These are phyloP conservation scores for Romanogobio albipinnatus DNA, from an alignment of 2,113 vertebrate species.

Conservation along the genomic window DNA sequence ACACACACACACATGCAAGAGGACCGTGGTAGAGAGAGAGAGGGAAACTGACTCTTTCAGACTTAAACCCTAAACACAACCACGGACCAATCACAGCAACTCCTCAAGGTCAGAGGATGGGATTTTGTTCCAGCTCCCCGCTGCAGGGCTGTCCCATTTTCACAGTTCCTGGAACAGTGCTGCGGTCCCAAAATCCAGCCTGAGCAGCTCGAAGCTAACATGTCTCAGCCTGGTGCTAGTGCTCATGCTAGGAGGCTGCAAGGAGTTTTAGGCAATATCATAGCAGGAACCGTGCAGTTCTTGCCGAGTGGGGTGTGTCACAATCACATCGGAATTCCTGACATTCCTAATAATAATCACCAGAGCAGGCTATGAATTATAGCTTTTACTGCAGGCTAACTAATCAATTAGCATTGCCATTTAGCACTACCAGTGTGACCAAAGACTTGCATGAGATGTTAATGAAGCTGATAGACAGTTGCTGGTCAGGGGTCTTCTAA, in stretches of 20 bases:
- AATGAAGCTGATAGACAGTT: constrained; percentile 16
- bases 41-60: not conserved
- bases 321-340: not conserved
- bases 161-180: constrained; percentile 28
- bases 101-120: constrained; percentile 67
- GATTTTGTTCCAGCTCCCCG: not conserved
- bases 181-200: constrained; percentile 7
- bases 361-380: not conserved
- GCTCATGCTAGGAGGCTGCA: not conserved
- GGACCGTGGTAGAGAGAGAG: not conserved
- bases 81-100: constrained; percentile 54
- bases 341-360: not conserved
- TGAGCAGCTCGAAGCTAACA: not conserved
- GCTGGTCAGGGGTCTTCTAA: not conserved
- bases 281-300: not conserved
- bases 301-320: not conserved
- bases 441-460: not conserved
- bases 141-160: constrained; percentile 23
- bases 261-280: not conserved
- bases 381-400: not conserved
- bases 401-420: not conserved
- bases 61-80: not conserved
- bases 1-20: constrained; percentile 23
- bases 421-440: not conserved
- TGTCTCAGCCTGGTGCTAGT: not conserved